Base-by-base conservation (phyloP, 1,140 invertebrate species). In the Dreissena polymorpha region DNA sequence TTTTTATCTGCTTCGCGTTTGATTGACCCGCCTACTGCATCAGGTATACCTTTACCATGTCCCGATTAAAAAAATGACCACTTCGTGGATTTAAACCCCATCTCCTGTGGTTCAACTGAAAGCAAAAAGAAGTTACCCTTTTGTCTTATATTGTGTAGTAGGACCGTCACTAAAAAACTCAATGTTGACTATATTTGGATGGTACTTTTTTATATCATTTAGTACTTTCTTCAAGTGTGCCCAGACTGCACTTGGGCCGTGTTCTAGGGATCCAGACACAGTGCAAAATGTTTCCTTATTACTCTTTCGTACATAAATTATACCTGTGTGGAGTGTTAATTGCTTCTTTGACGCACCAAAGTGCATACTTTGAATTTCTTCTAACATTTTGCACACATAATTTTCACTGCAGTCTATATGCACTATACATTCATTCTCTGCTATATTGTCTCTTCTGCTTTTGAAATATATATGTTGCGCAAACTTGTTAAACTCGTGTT, bases 31-130 rank as follows among this genome's bases (percentile, higher is more conserved):
- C 68, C 68, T 23, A 70, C 39, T 29, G 68, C 68, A 70, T 70
- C 68, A 49, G 92, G 90, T 18, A 89, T 88, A 10, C 93, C 93
- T 86, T 94, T 94, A 16, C 93, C 93, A 90, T 94, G 92, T 14
- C 92, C 92, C 29, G 91, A 86, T 88, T 93, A 91, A 70, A 87
- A 90, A 85, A 90, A 94, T 81, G 92, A 92, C 92, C 92, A 94
- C 13, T 90, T 88, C 13, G 81, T 63, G 14, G 49, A 27, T 14
- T 69, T 23, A 80, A 85, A 87, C 23, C 83, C 79, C 10, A 68
- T 55, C 2, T 74, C 55, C 14, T 18, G 80, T 13, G 70, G 10
- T 70, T 84, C 77, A 14, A 57, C 81, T 25, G 84, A 76, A 5
- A 86, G 60, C 60, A 84, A 10, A 50, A 64, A 87, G 23, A 87